Base-by-base conservation (phyloP, 2,888 invertebrate genomes). In the Panzeria rudis region DNA sequence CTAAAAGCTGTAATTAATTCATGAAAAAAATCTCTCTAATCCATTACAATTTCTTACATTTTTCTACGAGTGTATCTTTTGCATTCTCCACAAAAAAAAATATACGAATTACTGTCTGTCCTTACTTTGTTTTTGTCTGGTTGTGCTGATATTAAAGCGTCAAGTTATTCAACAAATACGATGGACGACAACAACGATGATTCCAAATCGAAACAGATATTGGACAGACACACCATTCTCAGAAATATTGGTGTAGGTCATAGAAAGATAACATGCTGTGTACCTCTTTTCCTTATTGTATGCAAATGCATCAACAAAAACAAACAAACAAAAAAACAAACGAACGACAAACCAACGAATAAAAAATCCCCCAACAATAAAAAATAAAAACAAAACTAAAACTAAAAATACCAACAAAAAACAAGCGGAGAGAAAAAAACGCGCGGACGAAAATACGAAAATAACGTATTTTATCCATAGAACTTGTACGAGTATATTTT, bases 201-300 rank as follows among this genome's bases (percentile, higher is more conserved):
- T 85, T 82, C 78, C 82, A 85, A 85, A 82, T 82, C 82, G 85
- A 82, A 85, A 85, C 85, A 78, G 85, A 85, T 85, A 85, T 82
- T 71, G 82, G 85, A 85, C 85, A 84, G 84, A 84, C 84, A 85
- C 89, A 90, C 89, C 91, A 92, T 92, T 92, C 92, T 90, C 89
- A 91, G 92, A 92, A 92, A 92, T 92, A 92, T 92, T 92, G 92
- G 92, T 92, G 92, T 92, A 92, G 92, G 92, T 92, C 92, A 92
- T 92, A 92, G 92, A 89, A 90, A 90, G 91, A 92, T 92, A 92
- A 92, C 92, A 92, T 92, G 92, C 91, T 92, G 92, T 90, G 91
- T 91, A 92, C 91, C 71, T 73, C 47, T 54, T 76, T 66, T 78
- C 62, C 91, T 91, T 91, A 92, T 92, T 92, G 92, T 92, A 92